Base-by-base conservation (phyloP, 1,140 invertebrate genomes). In the Micrasema longulum region DNA sequence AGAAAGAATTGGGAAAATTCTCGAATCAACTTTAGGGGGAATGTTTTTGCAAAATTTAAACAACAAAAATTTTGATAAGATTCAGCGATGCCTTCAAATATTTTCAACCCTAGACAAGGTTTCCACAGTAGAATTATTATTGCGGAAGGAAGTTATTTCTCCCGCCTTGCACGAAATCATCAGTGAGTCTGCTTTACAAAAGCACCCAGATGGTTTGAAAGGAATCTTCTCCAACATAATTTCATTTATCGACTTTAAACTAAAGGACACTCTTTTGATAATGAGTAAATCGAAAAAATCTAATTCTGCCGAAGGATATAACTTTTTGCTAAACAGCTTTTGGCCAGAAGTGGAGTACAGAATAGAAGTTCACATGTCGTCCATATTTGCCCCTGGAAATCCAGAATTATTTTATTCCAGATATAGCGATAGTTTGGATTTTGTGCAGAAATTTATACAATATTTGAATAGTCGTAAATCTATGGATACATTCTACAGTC, bases 321-420 rank as follows among this genome's bases (percentile, higher is more conserved):
- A 95, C 80, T 96, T 97, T 81, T 81, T 97, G 53, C 89, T 95
- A 0, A 93, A 95, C 81, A 92, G 94, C 81, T 94, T 95, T 79
- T 97, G 95, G 95, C 88, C 91, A 31, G 94, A 97, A 84, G 87
- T 97, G 18, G 90, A 92, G 79, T 88, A 89, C 76, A 88, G 93
- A 71, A 87, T 96, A 67, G 90, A 93, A 77, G 86, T 91, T 38
- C 88, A 93, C 79, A 84, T 95, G 77, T 88, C 92, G 18, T 90
- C 91, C 1, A 93, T 97, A 76, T 97, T 95, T 87, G 93, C 94
- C 10, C 93, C 95, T 20, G 95, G 95, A 70, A 96, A 97, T 85
- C 94, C 95, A 9, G 90, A 96, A 79, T 83, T 92, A 71, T 97
- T 97, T 80, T 94, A 94, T 81, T 83, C 91, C 82, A 90, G 94